These are phyloP conservation scores for Rattus rattus DNA, from an alignment of 2,113 vertebrate genomes.

Conservation along the genomic window DNA sequence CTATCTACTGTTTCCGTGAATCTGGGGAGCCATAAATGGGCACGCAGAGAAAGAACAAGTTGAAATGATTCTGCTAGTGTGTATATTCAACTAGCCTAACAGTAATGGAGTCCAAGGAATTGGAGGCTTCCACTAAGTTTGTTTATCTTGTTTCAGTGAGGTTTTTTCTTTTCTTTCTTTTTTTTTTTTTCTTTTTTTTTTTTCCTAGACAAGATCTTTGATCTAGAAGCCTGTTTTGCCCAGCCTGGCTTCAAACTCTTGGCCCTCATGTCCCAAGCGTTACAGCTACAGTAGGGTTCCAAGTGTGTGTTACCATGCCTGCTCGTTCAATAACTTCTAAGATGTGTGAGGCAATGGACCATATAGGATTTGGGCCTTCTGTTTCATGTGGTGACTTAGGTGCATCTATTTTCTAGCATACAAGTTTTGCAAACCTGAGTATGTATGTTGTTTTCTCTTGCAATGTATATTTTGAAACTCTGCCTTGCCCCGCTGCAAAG, in stretches of 20 bases:
- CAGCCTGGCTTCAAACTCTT: not conserved
- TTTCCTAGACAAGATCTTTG: not conserved
- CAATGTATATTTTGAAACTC: not conserved
- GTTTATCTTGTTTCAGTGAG: slow-evolving; percentile 3
- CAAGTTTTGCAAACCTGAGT: not conserved
- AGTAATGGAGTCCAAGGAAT: not conserved
- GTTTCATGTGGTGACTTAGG: not conserved
- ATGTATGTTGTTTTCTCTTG: not conserved
- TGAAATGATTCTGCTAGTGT: not conserved
- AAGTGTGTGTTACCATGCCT: not conserved
- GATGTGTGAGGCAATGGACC: not conserved
- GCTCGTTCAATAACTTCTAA: not conserved
- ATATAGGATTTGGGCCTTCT: not conserved
- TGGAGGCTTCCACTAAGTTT: not conserved
- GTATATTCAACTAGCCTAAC: not conserved
- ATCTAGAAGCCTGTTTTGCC: not conserved
- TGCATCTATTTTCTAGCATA: not conserved
- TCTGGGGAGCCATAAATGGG: not conserved
- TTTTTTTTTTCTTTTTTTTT: not conserved
- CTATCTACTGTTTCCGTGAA: not conserved
- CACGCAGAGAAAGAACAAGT: not conserved
- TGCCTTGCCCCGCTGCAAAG: not conserved
- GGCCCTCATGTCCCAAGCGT: not conserved
- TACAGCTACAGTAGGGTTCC: not conserved
- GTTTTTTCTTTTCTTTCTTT: not conserved